These are phyloP conservation scores for Dryas iulia DNA, from an alignment of 1,140 invertebrate species.

Conservation along the genomic window DNA sequence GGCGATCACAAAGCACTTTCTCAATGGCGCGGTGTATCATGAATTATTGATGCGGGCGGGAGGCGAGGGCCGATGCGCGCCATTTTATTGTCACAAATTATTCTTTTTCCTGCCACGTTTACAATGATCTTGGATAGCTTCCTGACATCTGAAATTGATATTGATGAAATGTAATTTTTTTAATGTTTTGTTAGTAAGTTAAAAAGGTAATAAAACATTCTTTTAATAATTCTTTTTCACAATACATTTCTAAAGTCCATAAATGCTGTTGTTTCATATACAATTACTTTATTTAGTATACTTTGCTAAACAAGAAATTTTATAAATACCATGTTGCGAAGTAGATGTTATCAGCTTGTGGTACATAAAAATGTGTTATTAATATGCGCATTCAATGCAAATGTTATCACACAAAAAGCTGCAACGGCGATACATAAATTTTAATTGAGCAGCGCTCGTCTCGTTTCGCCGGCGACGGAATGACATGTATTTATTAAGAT, in stretches of 20 bases:
- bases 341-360: not conserved
- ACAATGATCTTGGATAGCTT: constrained; percentile 1
- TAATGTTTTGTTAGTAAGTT: no score
- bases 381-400: constrained; percentile 39
- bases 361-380: constrained; percentile 14
- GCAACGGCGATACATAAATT: constrained; percentile 24
- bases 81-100: constrained; percentile 59
- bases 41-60: constrained; percentile 70
- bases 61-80: constrained; percentile 36
- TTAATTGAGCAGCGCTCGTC: constrained; percentile 23
- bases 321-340: not conserved
- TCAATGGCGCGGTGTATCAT: constrained; percentile 72
- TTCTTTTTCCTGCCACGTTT: constrained; percentile 48
- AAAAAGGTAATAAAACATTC: no score
- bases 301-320: not conserved
- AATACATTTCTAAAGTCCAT: not conserved
- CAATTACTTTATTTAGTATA: not conserved
- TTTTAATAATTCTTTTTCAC: no score
- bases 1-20: constrained; percentile 74
- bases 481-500: constrained; percentile 58
- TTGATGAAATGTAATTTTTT: not conserved
- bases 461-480: constrained; percentile 20
- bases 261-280: not conserved
- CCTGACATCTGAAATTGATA: not conserved
- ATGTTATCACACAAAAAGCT: constrained; percentile 36